Conservation (phyloP, 2,888 invertebrate genomes). For the Hyposoter dolosus region DNA sequence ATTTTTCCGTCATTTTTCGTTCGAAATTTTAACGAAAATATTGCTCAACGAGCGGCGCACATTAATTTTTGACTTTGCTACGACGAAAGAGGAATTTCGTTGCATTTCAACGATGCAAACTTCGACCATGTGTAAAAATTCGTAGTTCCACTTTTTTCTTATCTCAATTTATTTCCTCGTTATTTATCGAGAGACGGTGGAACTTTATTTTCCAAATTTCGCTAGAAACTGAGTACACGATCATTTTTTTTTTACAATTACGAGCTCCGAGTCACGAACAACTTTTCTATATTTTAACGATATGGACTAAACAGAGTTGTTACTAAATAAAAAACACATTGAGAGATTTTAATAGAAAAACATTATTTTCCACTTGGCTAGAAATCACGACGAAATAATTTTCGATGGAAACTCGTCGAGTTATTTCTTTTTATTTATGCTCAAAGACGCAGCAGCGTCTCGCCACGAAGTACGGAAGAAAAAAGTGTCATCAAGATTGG, state of each 20-base stretch:
- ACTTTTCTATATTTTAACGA: not conserved
- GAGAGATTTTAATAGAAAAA: not conserved
- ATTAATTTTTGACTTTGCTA: too few relatives aligned
- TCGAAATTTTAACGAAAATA: not conserved
- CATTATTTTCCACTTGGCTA: not conserved
- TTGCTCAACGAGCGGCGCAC: too few relatives aligned
- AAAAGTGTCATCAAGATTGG: not conserved
- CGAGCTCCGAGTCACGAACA: not conserved
- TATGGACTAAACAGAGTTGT: not conserved
- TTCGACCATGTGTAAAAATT: too few relatives aligned
- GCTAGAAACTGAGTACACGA: not conserved
- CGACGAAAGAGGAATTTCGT: too few relatives aligned
- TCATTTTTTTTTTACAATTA: not conserved
- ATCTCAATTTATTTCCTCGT: not conserved
- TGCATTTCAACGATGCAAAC: too few relatives aligned
- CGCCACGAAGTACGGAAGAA: too few relatives aligned
- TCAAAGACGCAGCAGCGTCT: too few relatives aligned
- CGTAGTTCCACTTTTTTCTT: not conserved
- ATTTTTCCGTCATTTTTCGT: too few relatives aligned
- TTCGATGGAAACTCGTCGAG: not conserved
- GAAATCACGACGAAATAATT: not conserved
- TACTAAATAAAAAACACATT: not conserved
- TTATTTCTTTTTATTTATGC: too few relatives aligned
- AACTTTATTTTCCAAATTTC: not conserved
- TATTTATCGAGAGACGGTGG: not conserved